phyloP scores from a whole-genome alignment of 1,140 invertebrate species.

The Eriosoma lanigerum region DNA sequence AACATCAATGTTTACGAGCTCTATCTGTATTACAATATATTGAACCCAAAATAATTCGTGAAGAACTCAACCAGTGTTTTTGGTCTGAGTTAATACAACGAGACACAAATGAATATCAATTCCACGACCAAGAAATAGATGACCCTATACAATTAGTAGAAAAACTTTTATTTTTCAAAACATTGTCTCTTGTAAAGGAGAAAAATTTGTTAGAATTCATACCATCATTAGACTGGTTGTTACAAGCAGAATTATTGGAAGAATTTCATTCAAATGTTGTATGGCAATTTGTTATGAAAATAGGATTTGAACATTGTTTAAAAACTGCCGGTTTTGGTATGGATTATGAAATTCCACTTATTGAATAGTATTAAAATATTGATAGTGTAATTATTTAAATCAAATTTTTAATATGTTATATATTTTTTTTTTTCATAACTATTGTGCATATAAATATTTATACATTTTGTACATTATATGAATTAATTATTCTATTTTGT shows the following conservation, averaged over 20 bases:
- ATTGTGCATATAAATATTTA: no score
- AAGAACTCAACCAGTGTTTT: neutral
- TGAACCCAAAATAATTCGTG: neutral
- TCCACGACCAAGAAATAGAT: conserved; percentile 26
- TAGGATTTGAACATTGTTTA: conserved; percentile 42
- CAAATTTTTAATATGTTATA: no score
- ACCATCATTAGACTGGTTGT: conserved; percentile 36
- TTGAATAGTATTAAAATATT: neutral
- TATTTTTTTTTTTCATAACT: no score
- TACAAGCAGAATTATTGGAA: conserved; percentile 23
- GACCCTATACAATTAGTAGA: conserved; percentile 9
- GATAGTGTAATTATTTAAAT: neutral
- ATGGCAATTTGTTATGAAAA: conserved; percentile 48
- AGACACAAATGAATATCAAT: conserved; percentile 39
- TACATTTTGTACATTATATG: no score
- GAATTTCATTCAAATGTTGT: conserved; percentile 24
- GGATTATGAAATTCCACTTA: conserved; percentile 11
- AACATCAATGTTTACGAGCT: conserved; percentile 40
- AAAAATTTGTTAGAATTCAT: conserved; percentile 8
- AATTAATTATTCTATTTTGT: no score
- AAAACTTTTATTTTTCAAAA: conserved; percentile 22
- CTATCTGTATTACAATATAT: conserved; percentile 30
- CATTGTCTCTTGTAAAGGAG: neutral
- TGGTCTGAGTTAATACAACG: conserved; percentile 33
- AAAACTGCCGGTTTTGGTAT: neutral